Conservation (phyloP, 2,113 vertebrate species). For the Falco punctatus region DNA sequence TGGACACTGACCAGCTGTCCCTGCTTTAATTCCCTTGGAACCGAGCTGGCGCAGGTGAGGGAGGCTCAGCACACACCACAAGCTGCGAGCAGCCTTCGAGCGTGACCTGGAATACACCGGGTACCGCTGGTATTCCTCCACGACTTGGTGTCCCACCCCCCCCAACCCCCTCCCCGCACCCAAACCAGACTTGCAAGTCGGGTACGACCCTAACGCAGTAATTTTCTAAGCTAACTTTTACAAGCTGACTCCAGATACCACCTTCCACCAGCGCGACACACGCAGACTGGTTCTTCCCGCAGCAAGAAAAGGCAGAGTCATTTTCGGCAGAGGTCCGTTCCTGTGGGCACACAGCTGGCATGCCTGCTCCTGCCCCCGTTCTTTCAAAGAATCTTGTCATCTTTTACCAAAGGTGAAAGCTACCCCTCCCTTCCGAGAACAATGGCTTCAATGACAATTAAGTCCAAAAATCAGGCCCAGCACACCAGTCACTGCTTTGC, state of each 20-base stretch:
- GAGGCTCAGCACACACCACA: neutral
- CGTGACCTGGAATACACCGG: neutral
- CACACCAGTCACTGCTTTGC: constrained; percentile 89
- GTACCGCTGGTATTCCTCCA: neutral
- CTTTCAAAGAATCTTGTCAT: constrained; percentile 40
- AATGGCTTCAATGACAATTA: neutral
- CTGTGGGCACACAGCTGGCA: constrained; percentile 27
- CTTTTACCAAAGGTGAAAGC: constrained; percentile 27
- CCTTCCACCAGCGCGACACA: neutral
- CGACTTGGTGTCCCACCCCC: neutral
- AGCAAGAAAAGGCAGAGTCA: constrained; percentile 17
- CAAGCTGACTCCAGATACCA: neutral
- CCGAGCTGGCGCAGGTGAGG: neutral
- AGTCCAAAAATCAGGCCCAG: constrained; percentile 46
- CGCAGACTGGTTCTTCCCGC: neutral
- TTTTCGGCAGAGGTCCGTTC: constrained; percentile 27
- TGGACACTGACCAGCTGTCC: neutral
- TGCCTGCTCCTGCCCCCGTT: constrained; percentile 9
- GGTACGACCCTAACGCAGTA: neutral
- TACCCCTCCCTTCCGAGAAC: neutral
- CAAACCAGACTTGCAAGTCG: neutral
- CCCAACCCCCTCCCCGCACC: neutral
- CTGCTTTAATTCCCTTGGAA: neutral
- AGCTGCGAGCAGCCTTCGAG: neutral
- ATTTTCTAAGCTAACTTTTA: neutral